A percentile compares a stretch with the other conserved stretches of the same genome.
phyloP scores from a whole-genome alignment of 2,113 vertebrate genomes.

The Scophthalmus maximus region DNA sequence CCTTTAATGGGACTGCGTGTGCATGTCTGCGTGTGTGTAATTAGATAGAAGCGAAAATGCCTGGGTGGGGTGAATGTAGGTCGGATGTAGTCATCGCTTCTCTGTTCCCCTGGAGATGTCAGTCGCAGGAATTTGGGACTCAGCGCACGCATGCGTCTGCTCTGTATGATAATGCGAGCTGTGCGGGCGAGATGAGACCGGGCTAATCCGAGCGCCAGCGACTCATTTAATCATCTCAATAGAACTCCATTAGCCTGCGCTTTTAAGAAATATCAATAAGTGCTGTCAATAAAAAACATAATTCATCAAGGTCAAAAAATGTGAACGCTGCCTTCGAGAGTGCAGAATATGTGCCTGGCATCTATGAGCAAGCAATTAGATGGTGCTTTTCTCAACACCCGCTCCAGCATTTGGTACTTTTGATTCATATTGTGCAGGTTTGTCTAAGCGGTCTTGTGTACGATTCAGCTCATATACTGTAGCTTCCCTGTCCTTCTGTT shows the following conservation, averaged over 20 bases:
- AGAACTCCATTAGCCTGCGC: slow-evolving; percentile 78
- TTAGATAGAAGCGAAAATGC: slow-evolving; percentile 61
- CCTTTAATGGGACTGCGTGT: slow-evolving; percentile 49
- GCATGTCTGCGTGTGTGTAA: slow-evolving; percentile 61
- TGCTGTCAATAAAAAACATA: slow-evolving; percentile 80
- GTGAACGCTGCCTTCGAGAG: slow-evolving; percentile 64
- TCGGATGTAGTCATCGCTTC: slow-evolving; percentile 79
- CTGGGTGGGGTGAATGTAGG: slow-evolving; percentile 79
- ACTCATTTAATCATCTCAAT: slow-evolving; percentile 83
- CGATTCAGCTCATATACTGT: slow-evolving; percentile 38
- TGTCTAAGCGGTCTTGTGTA: slow-evolving; percentile 48
- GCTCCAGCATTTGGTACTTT: slow-evolving; percentile 56
- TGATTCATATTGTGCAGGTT: slow-evolving; percentile 63
- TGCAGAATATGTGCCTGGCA: slow-evolving; percentile 50
- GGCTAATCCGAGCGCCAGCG: slow-evolving; percentile 79
- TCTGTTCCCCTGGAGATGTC: slow-evolving; percentile 79
- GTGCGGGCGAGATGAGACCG: slow-evolving; percentile 73
- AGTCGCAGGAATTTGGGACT: slow-evolving; percentile 81
- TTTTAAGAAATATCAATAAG: slow-evolving; percentile 85
- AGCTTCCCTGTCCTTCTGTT: slow-evolving; percentile 37
- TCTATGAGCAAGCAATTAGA: slow-evolving; percentile 73
- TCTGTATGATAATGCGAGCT: slow-evolving; percentile 82
- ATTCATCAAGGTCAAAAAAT: slow-evolving; percentile 83
- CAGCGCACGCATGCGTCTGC: slow-evolving; percentile 79
- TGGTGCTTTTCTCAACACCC: slow-evolving; percentile 57